Base-by-base conservation (phyloP, 1,140 invertebrate species). In the Vollenhovia emeryi region DNA sequence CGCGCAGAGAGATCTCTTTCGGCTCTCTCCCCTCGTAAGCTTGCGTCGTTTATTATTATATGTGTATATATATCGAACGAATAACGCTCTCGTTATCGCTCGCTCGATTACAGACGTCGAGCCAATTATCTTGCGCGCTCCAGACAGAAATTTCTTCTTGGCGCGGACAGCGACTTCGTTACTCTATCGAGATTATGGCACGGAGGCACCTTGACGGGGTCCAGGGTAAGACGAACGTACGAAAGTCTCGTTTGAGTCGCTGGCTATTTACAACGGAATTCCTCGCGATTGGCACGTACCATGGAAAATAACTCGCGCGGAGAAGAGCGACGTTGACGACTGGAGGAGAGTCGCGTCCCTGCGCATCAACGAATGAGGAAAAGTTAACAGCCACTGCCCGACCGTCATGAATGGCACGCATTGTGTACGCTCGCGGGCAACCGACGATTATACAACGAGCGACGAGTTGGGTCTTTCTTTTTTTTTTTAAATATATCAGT, bases 341-440 rank as follows among this genome's bases (percentile, higher is more conserved):
- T 73, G 78, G 18, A 59, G 64, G 13, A 71, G 66, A 79, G 68
- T 79, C 79, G 50, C 66, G 85, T 87, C 71, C 84, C 88, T 89
- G 88, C 79, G 87, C 85, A 89, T 80, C 78, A 78, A 80, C 48
- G 68, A 89, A 89, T 59, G n/a, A 55, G 75, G 68, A 75, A 87
- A 89, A 89, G 68, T 89, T 87, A 87, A 84, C 33, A 60, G 84
- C 40, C 86, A 76, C 48, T 60, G 74, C n/a, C 79, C 57, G 87
- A n/a, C 11, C 24, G 43, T 73, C 73, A 73, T 86, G 87, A 89
- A 89, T 84, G 59, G 59, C 88, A 40, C 43, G 87, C 71, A 87
- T 87, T 85, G 89, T 85, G 36, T 68, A 11, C 59, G 59, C 59
- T 50, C 21, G 83, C n/a, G 18, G 30, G 36, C 52, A 43, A 40